Base-by-base conservation (phyloP, 2,888 invertebrate genomes). In the Lycophotia porphyrea region DNA sequence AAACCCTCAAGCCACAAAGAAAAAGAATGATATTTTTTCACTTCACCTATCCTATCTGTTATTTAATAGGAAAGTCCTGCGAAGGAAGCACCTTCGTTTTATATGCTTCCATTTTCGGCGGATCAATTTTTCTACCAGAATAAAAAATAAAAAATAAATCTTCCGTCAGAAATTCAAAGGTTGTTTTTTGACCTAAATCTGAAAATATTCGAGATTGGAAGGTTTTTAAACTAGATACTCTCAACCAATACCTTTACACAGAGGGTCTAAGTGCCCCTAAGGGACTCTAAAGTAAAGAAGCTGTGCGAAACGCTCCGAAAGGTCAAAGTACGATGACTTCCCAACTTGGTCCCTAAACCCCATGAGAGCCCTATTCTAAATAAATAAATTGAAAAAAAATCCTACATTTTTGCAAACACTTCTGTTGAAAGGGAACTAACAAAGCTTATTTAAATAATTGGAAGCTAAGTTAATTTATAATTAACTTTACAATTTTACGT, bases 271-370 rank as follows among this genome's bases (percentile, higher is more conserved):
- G 80, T 71, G 73, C 42, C 58, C 86, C 71, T 34, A 8, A 42
- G 86, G 71, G 84, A 69, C 49, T 36, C 52, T 76, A 72, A 76
- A 84, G 71, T 71, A 79, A 65, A 68, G 65, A 18, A 64, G 44
- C 60, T 76, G 36, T 65, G 36, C 55, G 69, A 69, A 80, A 67
- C 55, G 63, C 49, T 61, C 44, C 34, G n/a, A 60, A 74, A 77
- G 84, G 87, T 84, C 81, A 78, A 75, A 77, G 66, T 65, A 78
- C 85, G 24, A 61, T 71, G 66, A 64, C 64, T 70, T 79, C 68
- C 64, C 42, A 71, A 70, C 60, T 77, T 34, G 60, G 31, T 78
- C 71, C 76, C 76, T 58, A 61, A 80, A 47, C 72, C 75, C 71
- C 72, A 66, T 66, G 70, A 42, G 69, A 63, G 55, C 61, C 70